Evolutionary conservation across 2,797 vertebrate genomes (phyloP).

Genomic region (Chlorospingus flavigularis): DNA sequence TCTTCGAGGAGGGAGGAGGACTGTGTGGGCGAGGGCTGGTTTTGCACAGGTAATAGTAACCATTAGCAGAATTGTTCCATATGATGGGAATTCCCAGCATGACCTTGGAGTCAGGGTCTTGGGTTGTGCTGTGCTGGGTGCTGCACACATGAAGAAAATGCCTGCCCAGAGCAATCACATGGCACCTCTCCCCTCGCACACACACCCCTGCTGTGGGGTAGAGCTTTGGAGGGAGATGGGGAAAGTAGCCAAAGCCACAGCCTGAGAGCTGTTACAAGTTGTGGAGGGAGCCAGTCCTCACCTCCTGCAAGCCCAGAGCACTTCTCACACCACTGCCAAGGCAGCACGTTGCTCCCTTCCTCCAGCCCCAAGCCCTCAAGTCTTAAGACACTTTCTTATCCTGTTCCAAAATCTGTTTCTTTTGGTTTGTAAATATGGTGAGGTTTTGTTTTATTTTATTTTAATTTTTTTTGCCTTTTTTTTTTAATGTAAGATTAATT

Average conservation of each 20-base stretch:
- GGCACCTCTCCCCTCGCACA: rapidly evolving
- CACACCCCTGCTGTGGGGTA: rapidly evolving
- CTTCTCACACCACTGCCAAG: not conserved
- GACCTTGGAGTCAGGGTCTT: not conserved
- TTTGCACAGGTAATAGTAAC: not conserved
- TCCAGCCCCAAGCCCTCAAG: not conserved
- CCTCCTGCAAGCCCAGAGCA: not conserved
- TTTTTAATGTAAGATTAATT: slow-evolving; percentile 82
- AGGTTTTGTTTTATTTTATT: slow-evolving; percentile 69
- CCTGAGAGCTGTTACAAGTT: not conserved
- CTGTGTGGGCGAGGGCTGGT: not conserved
- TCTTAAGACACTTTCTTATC: slow-evolving; percentile 58
- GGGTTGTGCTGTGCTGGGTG: not conserved
- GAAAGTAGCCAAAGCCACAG: not conserved
- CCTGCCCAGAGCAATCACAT: not conserved
- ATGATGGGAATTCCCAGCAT: not conserved
- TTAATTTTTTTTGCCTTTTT: slow-evolving; percentile 48
- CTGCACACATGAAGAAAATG: not conserved
- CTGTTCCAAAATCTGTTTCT: slow-evolving; percentile 49
- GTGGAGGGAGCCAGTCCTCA: not conserved
- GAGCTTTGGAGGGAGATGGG: not conserved
- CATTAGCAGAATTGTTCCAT: not conserved
- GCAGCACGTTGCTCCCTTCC: not conserved
- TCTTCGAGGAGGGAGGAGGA: not conserved
- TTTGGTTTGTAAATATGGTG: slow-evolving; percentile 76